A percentile compares a stretch with the other conserved stretches of the same genome.
These are phyloP conservation scores for Dorcus hopei DNA, from an alignment of 2,888 invertebrate genomes.

Conservation along the genomic window DNA sequence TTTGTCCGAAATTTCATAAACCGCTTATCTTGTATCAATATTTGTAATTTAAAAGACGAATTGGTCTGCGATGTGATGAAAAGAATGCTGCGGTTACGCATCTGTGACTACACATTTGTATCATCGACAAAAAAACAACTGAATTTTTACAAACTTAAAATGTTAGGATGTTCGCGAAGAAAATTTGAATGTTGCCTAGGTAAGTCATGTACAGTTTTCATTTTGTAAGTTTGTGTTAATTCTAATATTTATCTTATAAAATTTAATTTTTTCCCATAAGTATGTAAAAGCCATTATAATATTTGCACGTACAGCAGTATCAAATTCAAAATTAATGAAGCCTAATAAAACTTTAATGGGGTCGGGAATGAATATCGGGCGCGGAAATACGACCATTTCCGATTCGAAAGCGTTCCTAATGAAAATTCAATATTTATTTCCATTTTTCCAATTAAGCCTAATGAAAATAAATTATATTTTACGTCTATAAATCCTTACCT, in stretches of 20 bases:
- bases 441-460: slow-evolving; percentile 39
- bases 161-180: too few species aligned
- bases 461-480: slow-evolving; percentile 42
- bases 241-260: too few species aligned
- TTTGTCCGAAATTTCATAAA: slow-evolving; percentile 51
- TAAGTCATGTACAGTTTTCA: too few species aligned
- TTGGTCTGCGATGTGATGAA: slow-evolving; percentile 29
- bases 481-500: slow-evolving; percentile 19
- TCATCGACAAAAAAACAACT: too few species aligned
- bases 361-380: slow-evolving; percentile 18
- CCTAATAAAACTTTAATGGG: slow-evolving; percentile 21
- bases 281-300: too few species aligned
- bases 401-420: slow-evolving; percentile 26
- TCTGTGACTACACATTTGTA: too few species aligned
- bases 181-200: too few species aligned
- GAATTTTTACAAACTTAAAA: too few species aligned
- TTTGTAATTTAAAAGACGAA: slow-evolving; percentile 49
- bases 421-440: slow-evolving; percentile 36
- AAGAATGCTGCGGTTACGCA: neutral
- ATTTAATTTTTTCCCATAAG: too few species aligned
- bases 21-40: slow-evolving; percentile 51
- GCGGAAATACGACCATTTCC: slow-evolving; percentile 25
- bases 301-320: neutral
- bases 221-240: too few species aligned
- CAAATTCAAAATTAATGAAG: slow-evolving; percentile 23